phyloP scores from a whole-genome alignment of 2,888 invertebrate species.

The Papilio gigon region DNA sequence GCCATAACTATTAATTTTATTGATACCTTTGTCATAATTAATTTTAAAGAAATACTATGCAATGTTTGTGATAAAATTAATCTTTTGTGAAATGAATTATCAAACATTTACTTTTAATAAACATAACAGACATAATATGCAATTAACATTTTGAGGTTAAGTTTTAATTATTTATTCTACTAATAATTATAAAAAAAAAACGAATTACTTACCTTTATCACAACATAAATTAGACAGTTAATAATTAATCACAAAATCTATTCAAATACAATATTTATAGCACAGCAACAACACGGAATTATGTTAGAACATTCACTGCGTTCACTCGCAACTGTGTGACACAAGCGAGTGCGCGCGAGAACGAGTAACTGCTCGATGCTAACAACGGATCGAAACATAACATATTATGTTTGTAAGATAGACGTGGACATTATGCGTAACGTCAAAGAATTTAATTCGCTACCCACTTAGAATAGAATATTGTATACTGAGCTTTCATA shows the following conservation, averaged over 20 bases:
- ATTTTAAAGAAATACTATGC: background rate
- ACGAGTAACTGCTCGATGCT: background rate
- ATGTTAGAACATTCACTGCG: slow-evolving; percentile 15
- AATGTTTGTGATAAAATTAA: background rate
- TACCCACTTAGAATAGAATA: background rate
- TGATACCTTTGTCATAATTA: background rate
- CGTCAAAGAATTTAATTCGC: background rate
- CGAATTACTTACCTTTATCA: background rate
- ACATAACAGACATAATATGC: too few species aligned
- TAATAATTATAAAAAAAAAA: too few species aligned
- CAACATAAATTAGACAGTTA: background rate
- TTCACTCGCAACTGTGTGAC: slow-evolving; percentile 26
- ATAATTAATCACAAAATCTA: background rate
- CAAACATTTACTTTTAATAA: background rate
- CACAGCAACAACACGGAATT: slow-evolving; percentile 7
- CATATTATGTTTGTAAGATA: slow-evolving; percentile 22
- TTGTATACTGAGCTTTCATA: background rate
- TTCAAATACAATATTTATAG: slow-evolving; percentile 3
- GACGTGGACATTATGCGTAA: slow-evolving; percentile 6
- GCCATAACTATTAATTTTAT: background rate
- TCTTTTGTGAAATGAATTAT: background rate
- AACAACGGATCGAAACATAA: slow-evolving; percentile 15
- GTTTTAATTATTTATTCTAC: background rate
- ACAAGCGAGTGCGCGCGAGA: slow-evolving; percentile 31
- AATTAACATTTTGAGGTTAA: too few species aligned